A percentile compares a stretch with the other conserved stretches of the same genome.
These are phyloP conservation scores for Nansenia antarctica DNA, from an alignment of 2,113 vertebrate species.

Conservation along the genomic window DNA sequence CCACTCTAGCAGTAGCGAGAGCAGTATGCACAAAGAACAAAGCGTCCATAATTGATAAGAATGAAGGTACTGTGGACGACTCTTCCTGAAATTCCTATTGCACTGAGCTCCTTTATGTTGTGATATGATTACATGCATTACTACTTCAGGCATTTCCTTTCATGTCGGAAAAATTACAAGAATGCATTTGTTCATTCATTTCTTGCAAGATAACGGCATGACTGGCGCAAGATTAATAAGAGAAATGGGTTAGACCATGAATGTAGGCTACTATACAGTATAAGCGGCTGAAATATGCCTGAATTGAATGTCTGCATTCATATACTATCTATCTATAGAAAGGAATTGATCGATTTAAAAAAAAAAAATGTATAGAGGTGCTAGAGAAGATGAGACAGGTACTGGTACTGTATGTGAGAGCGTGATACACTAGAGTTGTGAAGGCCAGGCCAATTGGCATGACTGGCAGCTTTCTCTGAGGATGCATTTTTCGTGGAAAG, in stretches of 20 bases:
- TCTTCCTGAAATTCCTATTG: constrained; percentile 39
- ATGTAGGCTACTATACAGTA: neutral
- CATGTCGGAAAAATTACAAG: constrained; percentile 43
- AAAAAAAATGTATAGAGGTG: neutral
- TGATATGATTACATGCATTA: constrained; percentile 40
- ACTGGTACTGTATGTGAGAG: neutral
- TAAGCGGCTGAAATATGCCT: neutral
- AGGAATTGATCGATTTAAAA: neutral
- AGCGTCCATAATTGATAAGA: constrained; percentile 42
- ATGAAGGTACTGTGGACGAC: constrained; percentile 29
- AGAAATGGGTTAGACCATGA: neutral
- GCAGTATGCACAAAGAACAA: constrained; percentile 48
- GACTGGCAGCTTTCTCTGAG: constrained; percentile 8
- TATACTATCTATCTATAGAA: neutral
- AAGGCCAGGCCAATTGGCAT: constrained; percentile 2
- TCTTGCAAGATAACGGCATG: constrained; percentile 1
- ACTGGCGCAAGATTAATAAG: neutral
- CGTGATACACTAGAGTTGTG: constrained; percentile 1
- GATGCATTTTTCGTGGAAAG: neutral
- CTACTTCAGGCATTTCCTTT: constrained; percentile 49
- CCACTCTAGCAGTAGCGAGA: constrained; percentile 30
- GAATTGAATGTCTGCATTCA: neutral
- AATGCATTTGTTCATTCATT: constrained; percentile 58
- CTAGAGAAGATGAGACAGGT: neutral
- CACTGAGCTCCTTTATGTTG: neutral